Conservation (phyloP, 2,888 invertebrate genomes). For the Miltochrista miniata region DNA sequence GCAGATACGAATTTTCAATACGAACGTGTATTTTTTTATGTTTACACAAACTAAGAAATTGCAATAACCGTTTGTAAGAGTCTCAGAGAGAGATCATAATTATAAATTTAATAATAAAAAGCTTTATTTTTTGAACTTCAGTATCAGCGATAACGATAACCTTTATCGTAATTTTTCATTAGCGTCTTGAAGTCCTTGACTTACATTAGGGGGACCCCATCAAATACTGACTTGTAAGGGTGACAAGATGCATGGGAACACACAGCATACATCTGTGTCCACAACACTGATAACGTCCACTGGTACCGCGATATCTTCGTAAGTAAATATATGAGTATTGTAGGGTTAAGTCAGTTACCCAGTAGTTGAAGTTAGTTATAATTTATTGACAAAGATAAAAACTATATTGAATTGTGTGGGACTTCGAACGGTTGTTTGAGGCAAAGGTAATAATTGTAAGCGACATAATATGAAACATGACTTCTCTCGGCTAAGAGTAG, state of each 20-base stretch:
- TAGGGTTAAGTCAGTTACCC: slow-evolving; percentile 8
- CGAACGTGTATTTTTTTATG: no score
- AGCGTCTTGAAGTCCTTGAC: slow-evolving; percentile 34
- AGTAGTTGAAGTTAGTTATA: background rate
- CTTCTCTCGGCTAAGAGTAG: no score
- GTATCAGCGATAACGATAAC: background rate
- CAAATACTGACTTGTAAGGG: slow-evolving; percentile 43
- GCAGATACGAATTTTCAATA: no score
- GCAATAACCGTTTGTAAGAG: no score
- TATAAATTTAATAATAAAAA: no score
- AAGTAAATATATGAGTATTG: slow-evolving; percentile 21
- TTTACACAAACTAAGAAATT: no score
- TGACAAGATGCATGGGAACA: slow-evolving; percentile 46
- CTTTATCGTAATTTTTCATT: slow-evolving; percentile 6
- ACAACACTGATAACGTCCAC: slow-evolving; percentile 52
- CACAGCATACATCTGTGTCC: slow-evolving; percentile 73
- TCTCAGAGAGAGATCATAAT: no score
- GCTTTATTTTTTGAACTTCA: no score
- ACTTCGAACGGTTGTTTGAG: background rate
- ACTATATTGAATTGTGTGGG: background rate
- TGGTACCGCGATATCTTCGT: slow-evolving; percentile 34
- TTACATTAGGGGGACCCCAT: slow-evolving; percentile 30
- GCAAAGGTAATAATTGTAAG: background rate
- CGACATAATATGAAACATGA: no score
- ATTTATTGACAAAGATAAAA: slow-evolving; percentile 2